Base-by-base conservation (phyloP, 2,113 vertebrate genomes). In the Nematolebias whitei region DNA sequence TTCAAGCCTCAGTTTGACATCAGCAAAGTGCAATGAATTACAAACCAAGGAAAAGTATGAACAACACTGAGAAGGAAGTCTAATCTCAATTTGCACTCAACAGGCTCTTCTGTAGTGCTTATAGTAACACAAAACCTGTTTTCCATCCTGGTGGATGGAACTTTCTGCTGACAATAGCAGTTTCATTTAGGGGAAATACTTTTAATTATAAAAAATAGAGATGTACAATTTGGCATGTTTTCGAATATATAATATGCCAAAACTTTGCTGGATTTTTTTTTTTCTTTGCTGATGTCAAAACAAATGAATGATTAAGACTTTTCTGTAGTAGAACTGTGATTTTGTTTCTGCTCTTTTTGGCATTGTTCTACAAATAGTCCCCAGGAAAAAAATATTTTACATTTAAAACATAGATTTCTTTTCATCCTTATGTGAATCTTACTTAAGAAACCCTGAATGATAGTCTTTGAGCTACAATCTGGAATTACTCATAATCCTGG, bases 81-180 rank as follows among this genome's bases (percentile, higher is more conserved):
- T 69, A 63, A 64, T 86, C 80, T 88, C 75, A 72, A 79, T 86
- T 89, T 88, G 85, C 84, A 84, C 71, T 73, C 62, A 81, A 86
- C 68, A 61, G 84, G 60, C 50, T 41, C 2, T 64, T 53, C 47
- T 32, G 19, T 50, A 29, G 56, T 71, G 52, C 62, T 76, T 70
- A 80, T 76, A 78, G 79, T 79, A 80, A 83, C 71, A 58, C 63
- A 74, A 78, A 74, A 71, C 78, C 51, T 79, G n/a, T 75, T 74
- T 76, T 63, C 74, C 71, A 41, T 35, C 63, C 61, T 65, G 38
- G 26, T 60, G 54, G 59, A 62, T 66, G 63, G 74, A 81, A 74
- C 61, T 55, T 19, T 60, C 35, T 67, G 70, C 85, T 85, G 85
- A 79, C 60, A 53, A 67, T 88, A 79, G 82, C 76, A 80, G n/a